A percentile compares a stretch with the other conserved stretches of the same genome.
Conservation (phyloP, 2,888 invertebrate species). For the Anorthoa munda region DNA sequence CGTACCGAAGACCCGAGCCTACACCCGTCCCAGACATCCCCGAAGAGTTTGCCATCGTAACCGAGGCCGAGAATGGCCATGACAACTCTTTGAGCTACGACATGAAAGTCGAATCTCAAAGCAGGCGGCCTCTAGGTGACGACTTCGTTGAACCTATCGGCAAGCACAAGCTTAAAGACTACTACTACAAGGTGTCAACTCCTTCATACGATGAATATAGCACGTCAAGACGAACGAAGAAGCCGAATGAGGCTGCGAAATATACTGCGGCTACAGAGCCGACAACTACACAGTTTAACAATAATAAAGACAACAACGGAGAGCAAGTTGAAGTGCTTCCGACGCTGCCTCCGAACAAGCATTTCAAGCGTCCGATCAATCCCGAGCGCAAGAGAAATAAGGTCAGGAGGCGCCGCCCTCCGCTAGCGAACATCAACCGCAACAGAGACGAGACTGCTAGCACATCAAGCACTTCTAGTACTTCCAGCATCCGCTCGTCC, state of each 20-base stretch:
- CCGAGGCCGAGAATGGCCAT: conserved; percentile 85
- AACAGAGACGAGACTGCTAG: conserved; percentile 78
- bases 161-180: conserved; percentile 86
- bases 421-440: conserved; percentile 77
- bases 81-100: conserved; percentile 86
- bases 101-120: conserved; percentile 85
- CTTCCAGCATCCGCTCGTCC: conserved; percentile 58
- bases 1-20: conserved; percentile 77
- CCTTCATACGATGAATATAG: conserved; percentile 81
- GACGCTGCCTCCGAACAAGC: conserved; percentile 86
- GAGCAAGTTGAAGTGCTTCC: conserved; percentile 83
- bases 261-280: conserved; percentile 70
- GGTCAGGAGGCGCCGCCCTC: conserved; percentile 86
- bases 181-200: conserved; percentile 87
- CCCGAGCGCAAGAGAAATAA: conserved; percentile 85
- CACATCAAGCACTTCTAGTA: conserved; percentile 65
- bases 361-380: conserved; percentile 85
- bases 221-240: conserved; percentile 83
- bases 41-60: conserved; percentile 86
- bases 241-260: conserved; percentile 78
- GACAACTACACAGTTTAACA: conserved; percentile 77
- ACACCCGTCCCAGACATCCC: conserved; percentile 78
- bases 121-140: conserved; percentile 86
- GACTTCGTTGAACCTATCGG: conserved; percentile 86
- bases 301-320: conserved; percentile 67